Percentiles rank a stretch among this genome's conserved stretches.
These are phyloP conservation scores for Metopia argyrocephala DNA, from an alignment of 2,888 invertebrate species.

Conservation along the genomic window DNA sequence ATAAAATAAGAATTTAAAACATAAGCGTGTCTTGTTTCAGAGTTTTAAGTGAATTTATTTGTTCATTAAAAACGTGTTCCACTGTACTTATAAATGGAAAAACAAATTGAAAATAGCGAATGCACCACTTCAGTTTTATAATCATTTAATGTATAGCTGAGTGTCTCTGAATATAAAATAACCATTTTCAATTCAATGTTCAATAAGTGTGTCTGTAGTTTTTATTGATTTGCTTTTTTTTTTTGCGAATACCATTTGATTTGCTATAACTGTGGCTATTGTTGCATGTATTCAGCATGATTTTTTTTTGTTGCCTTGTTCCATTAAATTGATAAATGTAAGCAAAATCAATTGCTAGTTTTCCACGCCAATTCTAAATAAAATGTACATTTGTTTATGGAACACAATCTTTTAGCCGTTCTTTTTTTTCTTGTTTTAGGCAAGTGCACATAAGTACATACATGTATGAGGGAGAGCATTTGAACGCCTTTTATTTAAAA, in stretches of 20 bases:
- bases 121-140: constrained; percentile 49
- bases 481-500: background rate
- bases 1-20: no score
- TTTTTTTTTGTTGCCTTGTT: constrained; percentile 6
- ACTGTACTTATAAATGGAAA: no score
- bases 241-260: constrained; percentile 35
- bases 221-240: constrained; percentile 19
- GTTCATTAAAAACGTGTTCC: no score
- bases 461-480: background rate
- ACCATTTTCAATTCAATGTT: constrained; percentile 50
- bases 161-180: constrained; percentile 27
- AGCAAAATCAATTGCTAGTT: constrained; percentile 66
- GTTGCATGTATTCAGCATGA: constrained; percentile 23
- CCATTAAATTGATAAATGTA: constrained; percentile 61
- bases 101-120: constrained; percentile 10
- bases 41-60: no score
- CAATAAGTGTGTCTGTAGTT: background rate
- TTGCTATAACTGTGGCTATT: constrained; percentile 31
- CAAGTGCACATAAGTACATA: background rate
- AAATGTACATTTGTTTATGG: constrained; percentile 41
- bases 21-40: no score
- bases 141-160: constrained; percentile 7
- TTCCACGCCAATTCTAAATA: constrained; percentile 53
- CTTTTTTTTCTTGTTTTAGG: no score
- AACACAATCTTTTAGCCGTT: background rate